These are phyloP conservation scores for Drosophila elegans DNA, from an alignment of 1,140 invertebrate species.

Conservation along the genomic window DNA sequence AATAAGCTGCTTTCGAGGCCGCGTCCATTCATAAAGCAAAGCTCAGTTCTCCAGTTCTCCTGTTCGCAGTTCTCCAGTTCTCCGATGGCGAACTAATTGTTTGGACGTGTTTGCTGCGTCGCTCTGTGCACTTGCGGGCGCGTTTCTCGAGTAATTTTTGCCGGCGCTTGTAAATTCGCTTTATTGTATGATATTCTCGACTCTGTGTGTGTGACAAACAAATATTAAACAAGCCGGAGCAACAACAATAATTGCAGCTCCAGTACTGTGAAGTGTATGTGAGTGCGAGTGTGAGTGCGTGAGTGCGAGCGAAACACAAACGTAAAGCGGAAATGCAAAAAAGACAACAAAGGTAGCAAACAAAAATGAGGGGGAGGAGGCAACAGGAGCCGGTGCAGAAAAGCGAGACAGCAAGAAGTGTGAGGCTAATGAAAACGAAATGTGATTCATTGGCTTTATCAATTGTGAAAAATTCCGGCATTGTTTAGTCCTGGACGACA, in stretches of 20 bases:
- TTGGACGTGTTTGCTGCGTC: slow-evolving; percentile 77
- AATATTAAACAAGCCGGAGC: slow-evolving; percentile 47
- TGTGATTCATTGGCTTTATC: slow-evolving; percentile 66
- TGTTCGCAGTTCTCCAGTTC: too few relatives aligned
- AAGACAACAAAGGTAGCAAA: slow-evolving; percentile 70
- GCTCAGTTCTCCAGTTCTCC: too few relatives aligned
- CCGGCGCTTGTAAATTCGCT: slow-evolving; percentile 17
- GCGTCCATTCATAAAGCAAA: not conserved
- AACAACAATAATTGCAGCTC: slow-evolving; percentile 58
- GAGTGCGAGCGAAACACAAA: slow-evolving; percentile 63
- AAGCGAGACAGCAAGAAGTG: slow-evolving; percentile 20
- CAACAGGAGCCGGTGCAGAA: slow-evolving; percentile 73
- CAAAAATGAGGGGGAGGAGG: slow-evolving; percentile 34
- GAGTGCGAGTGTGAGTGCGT: slow-evolving; percentile 28
- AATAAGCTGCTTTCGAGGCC: not conserved
- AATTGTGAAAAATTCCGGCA: slow-evolving; percentile 67
- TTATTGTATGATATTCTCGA: slow-evolving; percentile 8
- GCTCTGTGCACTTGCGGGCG: slow-evolving; percentile 47
- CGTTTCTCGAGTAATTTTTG: slow-evolving; percentile 30
- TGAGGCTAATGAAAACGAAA: slow-evolving; percentile 61
- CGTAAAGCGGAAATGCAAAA: slow-evolving; percentile 78
- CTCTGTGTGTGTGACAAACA: slow-evolving; percentile 59
- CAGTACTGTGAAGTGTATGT: slow-evolving; percentile 21
- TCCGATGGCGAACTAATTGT: slow-evolving; percentile 22
- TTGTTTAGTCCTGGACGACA: slow-evolving; percentile 69